Base-by-base conservation (phyloP, 2,797 vertebrate species). In the Apogon talboti region DNA sequence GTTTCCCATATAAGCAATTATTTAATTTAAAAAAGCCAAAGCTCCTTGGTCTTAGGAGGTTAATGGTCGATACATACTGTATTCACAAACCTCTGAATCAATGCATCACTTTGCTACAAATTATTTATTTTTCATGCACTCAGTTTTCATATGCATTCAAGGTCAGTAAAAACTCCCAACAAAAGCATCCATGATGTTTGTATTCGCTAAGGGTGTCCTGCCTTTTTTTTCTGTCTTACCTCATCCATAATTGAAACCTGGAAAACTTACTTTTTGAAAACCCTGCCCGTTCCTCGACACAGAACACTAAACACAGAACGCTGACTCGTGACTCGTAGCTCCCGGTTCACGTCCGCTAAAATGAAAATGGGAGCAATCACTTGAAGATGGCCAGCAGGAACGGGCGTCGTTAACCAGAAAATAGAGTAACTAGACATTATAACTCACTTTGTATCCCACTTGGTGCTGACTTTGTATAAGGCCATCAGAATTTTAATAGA, bases 201-300 rank as follows among this genome's bases (percentile, higher is more conserved):
- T 60, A 13, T 81, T 76, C 79, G 51, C 73, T 54, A 14, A 66
- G 74, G 44, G 52, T 40, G 81, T 63, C 52, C 55, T 43, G 52
- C 40, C 58, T 76, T 47, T 69, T 47, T 69, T 71, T 11, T 16
- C 43, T 60, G 59, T 60, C 53, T 45, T 56, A 73, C 38, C 19
- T 86, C 77, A 85, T 87, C 46, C 60, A 89, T 87, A 74, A 89
- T 89, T 85, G 67, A 89, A 81, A 81, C 62, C 61, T 48, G 42
- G 58, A 52, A 79, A 84, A 82, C 21, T 58, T 66, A 46, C 66
- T 78, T 80, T 45, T 66, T 63, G 43, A 78, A 88, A 84, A 68
- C 63, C 65, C 67, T 46, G 71, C 73, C 62, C 19, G 1, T 47
- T 73, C 59, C 66, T 72, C 21, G 1, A 59, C 58, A 64, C 66